Evolutionary conservation across 1,140 invertebrate species (phyloP).

Genomic region (Megathymus violae): DNA sequence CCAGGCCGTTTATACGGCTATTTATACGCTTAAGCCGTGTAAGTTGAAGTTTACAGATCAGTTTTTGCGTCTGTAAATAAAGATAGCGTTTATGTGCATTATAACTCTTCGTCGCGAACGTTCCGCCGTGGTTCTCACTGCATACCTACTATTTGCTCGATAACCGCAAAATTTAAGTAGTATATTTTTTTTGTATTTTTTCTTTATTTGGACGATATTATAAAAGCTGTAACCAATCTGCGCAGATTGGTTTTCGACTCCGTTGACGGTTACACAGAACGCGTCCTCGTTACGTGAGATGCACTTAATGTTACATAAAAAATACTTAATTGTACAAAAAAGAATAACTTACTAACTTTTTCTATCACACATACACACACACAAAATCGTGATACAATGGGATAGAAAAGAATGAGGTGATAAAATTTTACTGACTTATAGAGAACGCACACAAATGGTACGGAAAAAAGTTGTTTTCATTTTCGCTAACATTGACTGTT

Average conservation of each 20-base stretch:
- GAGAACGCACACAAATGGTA: too few relatives aligned
- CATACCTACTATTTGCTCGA: conserved; percentile 1
- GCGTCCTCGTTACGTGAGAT: not conserved
- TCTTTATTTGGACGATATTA: conserved; percentile 20
- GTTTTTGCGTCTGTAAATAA: conserved; percentile 9
- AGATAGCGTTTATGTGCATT: conserved; percentile 1
- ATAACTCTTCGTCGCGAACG: not conserved
- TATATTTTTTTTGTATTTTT: conserved; percentile 17
- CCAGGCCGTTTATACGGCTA: too few relatives aligned
- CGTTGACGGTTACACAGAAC: conserved; percentile 41
- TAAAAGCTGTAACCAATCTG: conserved; percentile 42
- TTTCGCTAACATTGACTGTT: too few relatives aligned
- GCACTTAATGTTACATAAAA: too few relatives aligned
- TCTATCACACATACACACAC: too few relatives aligned
- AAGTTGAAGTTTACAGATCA: not conserved
- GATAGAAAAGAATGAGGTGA: too few relatives aligned
- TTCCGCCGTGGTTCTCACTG: conserved; percentile 1
- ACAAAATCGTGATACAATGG: too few relatives aligned
- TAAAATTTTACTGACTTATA: too few relatives aligned
- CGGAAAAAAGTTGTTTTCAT: too few relatives aligned
- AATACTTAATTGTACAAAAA: not conserved
- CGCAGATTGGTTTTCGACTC: conserved; percentile 38
- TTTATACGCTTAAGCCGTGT: too few relatives aligned
- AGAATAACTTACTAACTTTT: too few relatives aligned
- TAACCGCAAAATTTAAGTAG: conserved; percentile 1